Conservation (phyloP, 2,888 invertebrate genomes). For the Phengaris arion region DNA sequence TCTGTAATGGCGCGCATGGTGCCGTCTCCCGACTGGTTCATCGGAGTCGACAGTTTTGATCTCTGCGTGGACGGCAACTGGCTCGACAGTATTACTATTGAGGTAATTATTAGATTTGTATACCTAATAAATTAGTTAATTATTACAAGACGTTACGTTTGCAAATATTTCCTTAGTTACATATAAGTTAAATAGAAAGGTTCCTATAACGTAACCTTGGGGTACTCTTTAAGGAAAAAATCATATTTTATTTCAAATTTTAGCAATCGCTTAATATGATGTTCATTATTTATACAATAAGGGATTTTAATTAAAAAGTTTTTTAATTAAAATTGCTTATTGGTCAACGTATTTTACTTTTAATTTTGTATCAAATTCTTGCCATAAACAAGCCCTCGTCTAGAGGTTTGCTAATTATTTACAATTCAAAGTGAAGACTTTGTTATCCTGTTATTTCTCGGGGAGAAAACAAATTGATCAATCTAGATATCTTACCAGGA, state of each 20-base stretch:
- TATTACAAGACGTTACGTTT: not conserved
- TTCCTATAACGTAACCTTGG: not conserved
- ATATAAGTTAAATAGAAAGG: not conserved
- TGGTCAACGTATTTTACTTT: not conserved
- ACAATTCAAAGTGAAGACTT: not conserved
- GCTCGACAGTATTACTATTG: slow-evolving; percentile 93
- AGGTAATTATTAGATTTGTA: slow-evolving; percentile 75
- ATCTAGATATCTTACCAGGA: not conserved
- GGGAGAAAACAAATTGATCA: not conserved
- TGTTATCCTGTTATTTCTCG: slow-evolving; percentile 5
- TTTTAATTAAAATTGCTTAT: too few relatives aligned
- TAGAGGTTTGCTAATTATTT: not conserved
- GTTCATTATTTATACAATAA: too few relatives aligned
- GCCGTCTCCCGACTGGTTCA: slow-evolving; percentile 97
- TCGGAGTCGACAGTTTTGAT: slow-evolving; percentile 94
- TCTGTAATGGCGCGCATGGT: slow-evolving; percentile 94
- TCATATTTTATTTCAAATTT: not conserved
- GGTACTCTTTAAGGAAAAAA: not conserved
- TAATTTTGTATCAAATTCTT: not conserved
- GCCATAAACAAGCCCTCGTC: not conserved
- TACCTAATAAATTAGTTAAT: not conserved
- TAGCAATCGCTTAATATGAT: too few relatives aligned
- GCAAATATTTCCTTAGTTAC: not conserved
- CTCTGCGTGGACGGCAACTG: slow-evolving; percentile 95
- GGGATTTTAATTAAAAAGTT: too few relatives aligned